These are phyloP conservation scores for Physeter macrocephalus DNA, from an alignment of 2,113 vertebrate genomes.

Conservation along the genomic window DNA sequence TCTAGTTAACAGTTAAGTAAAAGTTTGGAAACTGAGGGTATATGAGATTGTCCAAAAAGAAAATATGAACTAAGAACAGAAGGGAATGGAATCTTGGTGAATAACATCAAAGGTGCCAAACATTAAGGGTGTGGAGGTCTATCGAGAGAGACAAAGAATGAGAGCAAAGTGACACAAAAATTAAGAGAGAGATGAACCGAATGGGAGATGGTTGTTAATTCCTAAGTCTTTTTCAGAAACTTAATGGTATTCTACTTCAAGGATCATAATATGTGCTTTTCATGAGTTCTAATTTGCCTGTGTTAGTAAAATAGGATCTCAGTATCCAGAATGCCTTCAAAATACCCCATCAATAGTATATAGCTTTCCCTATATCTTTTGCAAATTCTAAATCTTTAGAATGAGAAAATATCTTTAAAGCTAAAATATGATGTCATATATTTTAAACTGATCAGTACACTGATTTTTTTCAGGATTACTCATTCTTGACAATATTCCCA, in stretches of 20 bases:
- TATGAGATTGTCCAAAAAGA: background rate
- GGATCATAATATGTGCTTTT: background rate
- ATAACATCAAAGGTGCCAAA: background rate
- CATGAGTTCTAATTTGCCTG: background rate
- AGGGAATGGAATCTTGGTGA: background rate
- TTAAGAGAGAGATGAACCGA: background rate
- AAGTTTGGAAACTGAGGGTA: background rate
- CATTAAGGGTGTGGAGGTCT: background rate
- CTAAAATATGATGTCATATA: background rate
- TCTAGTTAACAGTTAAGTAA: background rate
- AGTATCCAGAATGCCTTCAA: background rate
- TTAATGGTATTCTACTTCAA: background rate
- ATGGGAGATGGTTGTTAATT: background rate
- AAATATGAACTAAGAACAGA: background rate
- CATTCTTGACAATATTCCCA: background rate
- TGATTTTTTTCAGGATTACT: background rate
- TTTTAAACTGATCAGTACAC: background rate
- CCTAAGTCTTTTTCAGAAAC: background rate
- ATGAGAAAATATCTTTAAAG: background rate
- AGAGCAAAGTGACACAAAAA: background rate
- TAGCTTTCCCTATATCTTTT: background rate
- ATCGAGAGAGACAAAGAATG: background rate
- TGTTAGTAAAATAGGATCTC: background rate
- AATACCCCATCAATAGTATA: background rate
- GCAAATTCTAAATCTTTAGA: constrained; percentile 15